Evolutionary conservation across 2,797 vertebrate species (phyloP), one percentile per base, ranked within the genome.

Genomic region (Phaenicophaeus curvirostris): DNA sequence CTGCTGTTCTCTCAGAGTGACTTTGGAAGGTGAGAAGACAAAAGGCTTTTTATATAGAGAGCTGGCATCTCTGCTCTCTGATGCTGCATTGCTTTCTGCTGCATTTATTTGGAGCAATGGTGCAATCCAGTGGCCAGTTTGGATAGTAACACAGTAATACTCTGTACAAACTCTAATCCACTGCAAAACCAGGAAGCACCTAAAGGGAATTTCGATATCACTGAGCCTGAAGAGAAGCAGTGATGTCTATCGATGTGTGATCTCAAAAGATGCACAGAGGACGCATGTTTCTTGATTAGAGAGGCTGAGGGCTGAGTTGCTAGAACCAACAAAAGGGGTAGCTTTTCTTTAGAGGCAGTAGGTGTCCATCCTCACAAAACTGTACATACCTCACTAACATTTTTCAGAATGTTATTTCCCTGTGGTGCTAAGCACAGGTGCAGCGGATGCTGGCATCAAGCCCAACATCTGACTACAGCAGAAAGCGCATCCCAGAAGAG

Each of bases 111-210:
- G 87, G 77, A 93, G 92, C 81, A 89, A 89, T 87, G 86, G 95
- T 96, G 95, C 92, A 79, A 79, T 94, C 94, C 94, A 92, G 94
- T 93, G 92, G 87, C 90, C 85, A 72, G 63, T 59, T 54, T 54
- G 63, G 62, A 94, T 57, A 95, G 84, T 71, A 89, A 59, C 92
- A 93, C 13, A 7, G 58, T 30, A 65, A 66, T 3, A 44, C 48
- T 65, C 48, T 65, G 53, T 28, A 42, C 30, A 31, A 37, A 41
- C 31, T 59, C 41, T 51, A 61, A 87, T 15, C 35, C 14, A 20
- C 31, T 35, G 55, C 58, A 68, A 72, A 87, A 74, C n/a, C 21
- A 33, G 53, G 28, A 61, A 54, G 63, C 24, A 61, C 30, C n/a
- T 23, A 41, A 73, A 44, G 48, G 27, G 57, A 88, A 42, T 28